Evolutionary conservation across 2,797 vertebrate species (phyloP).

Genomic region (Lutjanus campechanus): DNA sequence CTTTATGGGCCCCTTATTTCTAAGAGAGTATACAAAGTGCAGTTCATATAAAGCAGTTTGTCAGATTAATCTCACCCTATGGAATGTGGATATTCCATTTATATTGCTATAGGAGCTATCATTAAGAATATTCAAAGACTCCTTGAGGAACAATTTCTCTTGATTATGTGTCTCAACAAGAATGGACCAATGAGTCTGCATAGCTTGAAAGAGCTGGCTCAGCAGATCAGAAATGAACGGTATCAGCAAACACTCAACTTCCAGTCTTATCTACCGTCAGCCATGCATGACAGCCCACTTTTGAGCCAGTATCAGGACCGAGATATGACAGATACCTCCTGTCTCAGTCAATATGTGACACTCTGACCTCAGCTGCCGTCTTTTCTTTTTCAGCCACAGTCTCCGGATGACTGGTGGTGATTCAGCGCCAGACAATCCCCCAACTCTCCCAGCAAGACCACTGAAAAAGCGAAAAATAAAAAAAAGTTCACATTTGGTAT

Average conservation of each 20-base stretch:
- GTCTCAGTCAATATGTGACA: conserved; percentile 16
- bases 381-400: not conserved
- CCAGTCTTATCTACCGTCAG: not conserved
- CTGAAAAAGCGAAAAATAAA: not conserved
- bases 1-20: too few relatives aligned
- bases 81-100: not conserved
- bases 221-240: conserved; percentile 31
- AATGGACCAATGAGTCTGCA: not conserved
- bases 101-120: not conserved
- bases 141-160: not conserved
- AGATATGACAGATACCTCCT: not conserved
- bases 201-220: conserved; percentile 10
- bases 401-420: not conserved
- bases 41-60: conserved; percentile 7
- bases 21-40: not conserved
- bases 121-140: conserved; percentile 7
- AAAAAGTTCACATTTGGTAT: not conserved
- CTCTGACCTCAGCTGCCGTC: conserved; percentile 18
- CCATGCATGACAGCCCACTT: not conserved
- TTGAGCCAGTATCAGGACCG: not conserved
- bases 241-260: conserved; percentile 42
- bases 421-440: not conserved
- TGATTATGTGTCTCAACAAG: conserved; percentile 26
- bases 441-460: not conserved
- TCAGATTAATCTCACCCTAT: conserved; percentile 18